Evolutionary conservation across 2,113 vertebrate species (phyloP).

Genomic region (Halichoerus grypus): DNA sequence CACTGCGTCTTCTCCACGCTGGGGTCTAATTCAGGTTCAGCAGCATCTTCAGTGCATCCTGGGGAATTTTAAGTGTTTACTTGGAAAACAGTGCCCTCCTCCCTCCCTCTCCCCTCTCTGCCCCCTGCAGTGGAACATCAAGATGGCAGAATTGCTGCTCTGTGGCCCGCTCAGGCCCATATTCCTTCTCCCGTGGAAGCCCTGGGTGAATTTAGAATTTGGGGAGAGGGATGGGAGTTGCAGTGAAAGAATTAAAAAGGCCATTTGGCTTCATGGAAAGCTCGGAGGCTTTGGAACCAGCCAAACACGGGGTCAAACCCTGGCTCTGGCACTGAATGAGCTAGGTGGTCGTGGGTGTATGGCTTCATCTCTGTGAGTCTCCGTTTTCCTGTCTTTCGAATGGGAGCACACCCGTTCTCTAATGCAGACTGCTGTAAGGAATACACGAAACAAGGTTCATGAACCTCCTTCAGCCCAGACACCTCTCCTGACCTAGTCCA

Average conservation of each 20-base stretch:
- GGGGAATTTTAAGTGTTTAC: conserved; percentile 62
- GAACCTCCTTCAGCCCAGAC: background rate
- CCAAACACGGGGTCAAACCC: rapidly evolving
- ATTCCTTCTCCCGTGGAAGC: background rate
- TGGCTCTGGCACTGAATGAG: background rate
- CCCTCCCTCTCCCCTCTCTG: background rate
- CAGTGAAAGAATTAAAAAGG: background rate
- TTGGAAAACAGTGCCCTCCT: background rate
- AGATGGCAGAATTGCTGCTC: background rate
- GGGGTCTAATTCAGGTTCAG: conserved; percentile 32
- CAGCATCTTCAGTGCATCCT: background rate
- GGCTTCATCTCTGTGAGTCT: background rate
- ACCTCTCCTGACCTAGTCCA: background rate
- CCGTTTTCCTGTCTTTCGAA: background rate
- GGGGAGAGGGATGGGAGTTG: background rate
- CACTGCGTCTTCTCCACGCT: rapidly evolving
- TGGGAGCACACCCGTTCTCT: background rate
- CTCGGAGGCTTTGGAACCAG: background rate
- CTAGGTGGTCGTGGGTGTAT: background rate
- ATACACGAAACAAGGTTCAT: background rate
- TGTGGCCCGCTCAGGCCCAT: background rate
- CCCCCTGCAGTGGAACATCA: background rate
- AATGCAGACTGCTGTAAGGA: background rate
- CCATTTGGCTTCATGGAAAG: background rate
- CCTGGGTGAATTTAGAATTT: background rate